These are phyloP conservation scores for Nephrotoma flavescens DNA, from an alignment of 2,888 invertebrate species.

Conservation along the genomic window DNA sequence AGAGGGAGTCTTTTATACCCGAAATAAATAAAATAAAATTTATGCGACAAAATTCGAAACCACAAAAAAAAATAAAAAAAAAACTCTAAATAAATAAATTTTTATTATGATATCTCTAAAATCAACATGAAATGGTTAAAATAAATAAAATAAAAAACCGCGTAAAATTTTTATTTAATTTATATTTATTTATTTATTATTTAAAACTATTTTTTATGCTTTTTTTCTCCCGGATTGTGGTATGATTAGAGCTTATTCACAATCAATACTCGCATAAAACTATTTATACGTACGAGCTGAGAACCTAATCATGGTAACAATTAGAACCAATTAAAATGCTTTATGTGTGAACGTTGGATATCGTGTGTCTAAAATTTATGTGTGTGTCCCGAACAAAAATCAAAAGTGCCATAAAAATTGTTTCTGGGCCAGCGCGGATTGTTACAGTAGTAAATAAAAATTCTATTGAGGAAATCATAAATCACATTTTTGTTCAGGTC, in stretches of 20 bases:
- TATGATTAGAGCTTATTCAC: background rate
- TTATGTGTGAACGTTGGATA: background rate
- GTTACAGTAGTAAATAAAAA: background rate
- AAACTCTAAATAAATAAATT: background rate
- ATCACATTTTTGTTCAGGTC: background rate
- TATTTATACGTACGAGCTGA: background rate
- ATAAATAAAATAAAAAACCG: background rate
- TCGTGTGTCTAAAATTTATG: background rate
- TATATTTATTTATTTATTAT: background rate
- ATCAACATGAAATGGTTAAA: background rate
- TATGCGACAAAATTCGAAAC: background rate
- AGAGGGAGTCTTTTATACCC: background rate
- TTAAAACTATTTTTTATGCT: background rate
- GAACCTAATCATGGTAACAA: background rate
- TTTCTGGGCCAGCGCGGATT: background rate
- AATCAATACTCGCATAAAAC: background rate
- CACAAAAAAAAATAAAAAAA: background rate
- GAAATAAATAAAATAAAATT: background rate
- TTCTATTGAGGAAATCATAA: background rate
- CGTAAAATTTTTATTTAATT: background rate
- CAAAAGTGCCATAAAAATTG: background rate
- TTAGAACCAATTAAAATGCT: background rate
- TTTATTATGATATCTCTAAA: background rate
- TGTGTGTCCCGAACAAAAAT: background rate
- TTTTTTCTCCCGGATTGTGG: background rate